phyloP scores from a whole-genome alignment of 2,888 invertebrate genomes.

The Kryphioiulus occultus region DNA sequence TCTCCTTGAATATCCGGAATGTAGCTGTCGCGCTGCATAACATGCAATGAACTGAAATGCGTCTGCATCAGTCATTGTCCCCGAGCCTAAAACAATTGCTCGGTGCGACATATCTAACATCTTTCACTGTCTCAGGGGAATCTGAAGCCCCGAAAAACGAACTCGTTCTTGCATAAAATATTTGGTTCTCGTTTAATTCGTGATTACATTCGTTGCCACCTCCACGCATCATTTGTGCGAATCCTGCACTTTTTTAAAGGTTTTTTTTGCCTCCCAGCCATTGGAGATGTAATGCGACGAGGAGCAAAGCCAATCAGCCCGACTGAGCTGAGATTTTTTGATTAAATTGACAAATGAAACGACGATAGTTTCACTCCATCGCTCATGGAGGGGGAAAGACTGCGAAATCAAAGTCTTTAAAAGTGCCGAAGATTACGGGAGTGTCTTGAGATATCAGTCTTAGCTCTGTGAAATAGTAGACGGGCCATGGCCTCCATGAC shows the following conservation, averaged over 20 bases:
- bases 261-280: not conserved
- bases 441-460: too few species aligned
- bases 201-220: not conserved
- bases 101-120: not conserved
- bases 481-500: not conserved
- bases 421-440: not conserved
- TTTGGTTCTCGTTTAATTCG: not conserved
- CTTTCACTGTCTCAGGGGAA: not conserved
- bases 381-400: not conserved
- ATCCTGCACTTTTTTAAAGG: not conserved
- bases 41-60: too few species aligned
- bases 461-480: not conserved
- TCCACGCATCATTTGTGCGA: not conserved
- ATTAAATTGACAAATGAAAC: conserved; percentile 20
- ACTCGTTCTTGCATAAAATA: not conserved
- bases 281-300: not conserved
- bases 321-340: conserved; percentile 3
- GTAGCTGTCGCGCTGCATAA: not conserved
- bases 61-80: not conserved
- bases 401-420: not conserved
- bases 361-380: not conserved
- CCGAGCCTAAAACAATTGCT: not conserved
- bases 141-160: not conserved
- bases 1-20: too few species aligned
- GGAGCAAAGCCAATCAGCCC: conserved; percentile 4